Base-by-base conservation (phyloP, 2,888 invertebrate genomes). In the Mesorhabditis belari region DNA sequence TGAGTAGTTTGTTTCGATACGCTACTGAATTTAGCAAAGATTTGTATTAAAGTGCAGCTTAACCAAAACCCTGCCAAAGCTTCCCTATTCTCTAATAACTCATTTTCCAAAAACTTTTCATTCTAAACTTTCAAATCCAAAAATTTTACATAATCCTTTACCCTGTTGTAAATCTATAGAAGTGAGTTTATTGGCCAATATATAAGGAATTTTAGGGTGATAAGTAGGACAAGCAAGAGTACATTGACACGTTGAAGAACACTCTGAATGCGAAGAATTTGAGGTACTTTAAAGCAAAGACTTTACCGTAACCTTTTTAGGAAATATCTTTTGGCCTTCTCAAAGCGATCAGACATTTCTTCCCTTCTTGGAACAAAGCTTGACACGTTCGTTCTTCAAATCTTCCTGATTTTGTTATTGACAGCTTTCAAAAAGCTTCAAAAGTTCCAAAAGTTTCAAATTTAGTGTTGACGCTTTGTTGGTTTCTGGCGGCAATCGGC, bases 401-500 rank as follows among this genome's bases (percentile, higher is more conserved):
- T 25, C 9, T 35, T 1, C 12, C 12, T n/a, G 12, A n/a, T 35
- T 17, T n/a, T 28, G 9, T n/a, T 17, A 57, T 9, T 9, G n/a
- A n/a, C n/a, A n/a, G n/a, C n/a, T n/a, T n/a, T n/a, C n/a, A n/a
- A n/a, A n/a, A n/a, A n/a, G n/a, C n/a, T n/a, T n/a, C n/a, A n/a
- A n/a, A n/a, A n/a, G n/a, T n/a, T n/a, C n/a, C 24, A 9, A n/a
- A 29, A 56, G 6, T 12, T 9, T n/a, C 44, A 24, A 9, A 66
- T 79, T 5, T 55, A 81, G 81, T 35, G 87, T 88, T 2, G 90
- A 90, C 81, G 87, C 88, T 61, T 86, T 91, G 73, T 86, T 91
- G 70, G 87, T 91, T 72, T 90, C 90, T 17, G 91, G 90, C 58
- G 85, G 87, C 81, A 86, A 87, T 65, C 88, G 89, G 60, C 88